Base-by-base conservation (phyloP, 2,888 invertebrate genomes). In the Terebella lapidaria region DNA sequence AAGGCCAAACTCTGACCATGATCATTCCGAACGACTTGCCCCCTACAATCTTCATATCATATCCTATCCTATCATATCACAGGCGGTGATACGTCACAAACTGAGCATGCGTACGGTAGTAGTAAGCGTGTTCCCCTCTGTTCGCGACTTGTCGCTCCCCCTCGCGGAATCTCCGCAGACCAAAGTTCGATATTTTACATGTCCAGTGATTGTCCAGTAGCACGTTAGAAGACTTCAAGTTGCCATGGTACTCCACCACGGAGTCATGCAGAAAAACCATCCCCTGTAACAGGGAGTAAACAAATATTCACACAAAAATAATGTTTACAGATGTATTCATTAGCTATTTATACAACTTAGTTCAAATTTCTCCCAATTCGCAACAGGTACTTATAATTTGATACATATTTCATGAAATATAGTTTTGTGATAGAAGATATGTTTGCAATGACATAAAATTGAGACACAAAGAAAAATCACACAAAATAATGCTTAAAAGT, bases 161-260 rank as follows among this genome's bases (percentile, higher is more conserved):
- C 2, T 71, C 68, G n/a, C 71, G 59, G 57, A 76, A 70, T n/a
- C 63, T 22, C 1, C 70, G 69, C 67, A 75, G 69, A 10, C 66
- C 67, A 55, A 73, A 69, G 63, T 75, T 74, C 0, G 72, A 69
- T 1, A 77, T 53, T 52, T 72, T 73, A 57, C 77, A 74, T 1
- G 73, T 69, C 74, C 75, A 75, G 58, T 72, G 67, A 58, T 70
- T 72, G 60, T 75, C 75, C 10, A 75, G 58, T 15, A 74, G 61
- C 57, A 73, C 70, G 51, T 72, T 74, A 18, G 71, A 66, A 0
- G 73, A 71, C 54, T 70, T 72, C 22, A 75, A 64, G 29, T 69
- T 61, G 3, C 75, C 75, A 62, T 75, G 75, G 47, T 63, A 68
- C n/a, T 57, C 61, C 29, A 74, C 63, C 3, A 60, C 58, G 5